Evolutionary conservation across 1,140 invertebrate species (phyloP).

Genomic region (Procambarus clarkii): DNA sequence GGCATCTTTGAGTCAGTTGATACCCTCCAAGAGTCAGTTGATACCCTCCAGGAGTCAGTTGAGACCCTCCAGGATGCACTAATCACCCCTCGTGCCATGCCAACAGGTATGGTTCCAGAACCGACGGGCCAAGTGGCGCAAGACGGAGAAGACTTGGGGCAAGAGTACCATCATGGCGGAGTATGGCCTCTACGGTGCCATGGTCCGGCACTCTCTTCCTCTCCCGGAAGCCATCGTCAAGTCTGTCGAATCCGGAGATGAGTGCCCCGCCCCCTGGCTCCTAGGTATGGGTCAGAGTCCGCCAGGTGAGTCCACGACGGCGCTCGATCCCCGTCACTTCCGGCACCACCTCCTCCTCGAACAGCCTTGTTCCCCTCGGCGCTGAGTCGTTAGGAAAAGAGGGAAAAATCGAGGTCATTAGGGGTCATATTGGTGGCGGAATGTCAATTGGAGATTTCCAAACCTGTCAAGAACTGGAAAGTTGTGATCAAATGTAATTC

Average conservation of each 20-base stretch:
- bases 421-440: too few species aligned
- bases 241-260: constrained; percentile 92
- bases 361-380: background rate
- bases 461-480: too few species aligned
- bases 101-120: constrained; percentile 99
- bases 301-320: constrained; percentile 55
- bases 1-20: too few species aligned
- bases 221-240: constrained; percentile 98
- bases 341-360: background rate
- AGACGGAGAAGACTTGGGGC: constrained; percentile 99
- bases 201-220: constrained; percentile 97
- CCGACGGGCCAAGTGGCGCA: constrained; percentile 97
- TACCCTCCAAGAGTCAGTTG: too few species aligned
- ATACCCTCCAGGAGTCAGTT: too few species aligned
- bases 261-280: constrained; percentile 97
- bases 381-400: too few species aligned
- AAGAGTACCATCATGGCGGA: constrained; percentile 99
- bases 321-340: constrained; percentile 10
- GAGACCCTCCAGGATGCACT: background rate
- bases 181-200: constrained; percentile 98
- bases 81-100: constrained; percentile 41
- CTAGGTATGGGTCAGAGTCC: constrained; percentile 83
- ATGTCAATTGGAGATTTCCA: too few species aligned
- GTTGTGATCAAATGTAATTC: too few species aligned
- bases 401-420: too few species aligned